Evolutionary conservation across 2,888 invertebrate species (phyloP).

Genomic region (Cephalotes varians): DNA sequence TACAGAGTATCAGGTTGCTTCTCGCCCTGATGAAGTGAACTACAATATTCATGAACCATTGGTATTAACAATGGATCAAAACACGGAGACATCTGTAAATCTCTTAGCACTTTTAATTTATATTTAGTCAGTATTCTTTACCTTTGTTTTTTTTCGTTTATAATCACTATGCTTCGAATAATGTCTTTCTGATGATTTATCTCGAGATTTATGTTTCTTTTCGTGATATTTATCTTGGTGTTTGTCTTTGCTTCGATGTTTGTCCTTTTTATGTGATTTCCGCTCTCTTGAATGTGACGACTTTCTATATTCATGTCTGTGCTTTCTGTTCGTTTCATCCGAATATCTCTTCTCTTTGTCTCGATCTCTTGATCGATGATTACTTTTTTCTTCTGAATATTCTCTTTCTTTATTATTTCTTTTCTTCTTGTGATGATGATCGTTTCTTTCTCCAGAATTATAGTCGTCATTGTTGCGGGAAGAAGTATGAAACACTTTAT

Average conservation of each 20-base stretch:
- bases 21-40: too few relatives aligned
- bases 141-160: constrained; percentile 32
- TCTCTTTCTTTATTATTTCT: constrained; percentile 42
- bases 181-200: constrained; percentile 57
- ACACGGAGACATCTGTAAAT: too few relatives aligned
- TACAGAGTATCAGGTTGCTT: too few relatives aligned
- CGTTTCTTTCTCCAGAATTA: constrained; percentile 1
- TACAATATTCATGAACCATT: too few relatives aligned
- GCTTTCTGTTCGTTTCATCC: constrained; percentile 37
- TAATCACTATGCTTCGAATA: constrained; percentile 52
- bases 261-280: constrained; percentile 57
- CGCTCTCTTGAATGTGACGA: constrained; percentile 63
- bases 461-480: neutral
- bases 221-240: constrained; percentile 49
- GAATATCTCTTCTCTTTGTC: constrained; percentile 46
- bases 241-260: constrained; percentile 45
- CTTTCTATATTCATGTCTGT: constrained; percentile 43
- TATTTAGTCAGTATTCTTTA: constrained; percentile 19
- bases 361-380: constrained; percentile 11
- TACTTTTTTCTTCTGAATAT: constrained; percentile 25
- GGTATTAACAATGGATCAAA: too few relatives aligned
- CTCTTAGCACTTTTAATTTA: too few relatives aligned
- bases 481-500: constrained; percentile 27
- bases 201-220: constrained; percentile 60
- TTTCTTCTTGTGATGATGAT: constrained; percentile 7